Percentiles rank a stretch among this genome's conserved stretches.
phyloP scores from a whole-genome alignment of 1,140 invertebrate genomes.

The Leptinotarsa texana region DNA sequence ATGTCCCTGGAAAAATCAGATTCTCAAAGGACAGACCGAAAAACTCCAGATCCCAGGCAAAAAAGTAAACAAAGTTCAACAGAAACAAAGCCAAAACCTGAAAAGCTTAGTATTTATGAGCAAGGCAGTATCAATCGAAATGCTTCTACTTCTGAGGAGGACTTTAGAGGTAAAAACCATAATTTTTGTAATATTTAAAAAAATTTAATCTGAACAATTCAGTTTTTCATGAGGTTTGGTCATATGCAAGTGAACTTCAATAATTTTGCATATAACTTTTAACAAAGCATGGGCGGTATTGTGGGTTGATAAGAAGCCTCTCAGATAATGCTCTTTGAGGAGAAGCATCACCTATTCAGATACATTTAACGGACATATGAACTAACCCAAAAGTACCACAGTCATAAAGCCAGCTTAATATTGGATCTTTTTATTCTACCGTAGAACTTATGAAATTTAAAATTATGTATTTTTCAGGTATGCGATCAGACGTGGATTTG shows the following conservation, averaged over 20 bases:
- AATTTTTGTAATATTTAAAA: neutral
- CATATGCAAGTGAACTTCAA: too few species aligned
- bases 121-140: conserved; percentile 50
- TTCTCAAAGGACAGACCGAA: conserved; percentile 20
- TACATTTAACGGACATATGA: too few species aligned
- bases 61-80: conserved; percentile 33
- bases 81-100: conserved; percentile 31
- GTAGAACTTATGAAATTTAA: too few species aligned
- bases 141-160: conserved; percentile 45
- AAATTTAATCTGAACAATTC: neutral
- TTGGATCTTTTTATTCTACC: too few species aligned
- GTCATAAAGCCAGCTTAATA: too few species aligned
- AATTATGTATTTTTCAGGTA: conserved; percentile 8
- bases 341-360: too few species aligned
- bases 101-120: conserved; percentile 52
- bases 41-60: conserved; percentile 29
- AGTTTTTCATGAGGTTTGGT: too few species aligned
- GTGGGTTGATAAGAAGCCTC: too few species aligned
- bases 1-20: conserved; percentile 8
- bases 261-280: too few species aligned
- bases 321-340: too few species aligned
- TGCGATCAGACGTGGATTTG: conserved; percentile 71
- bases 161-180: conserved; percentile 33
- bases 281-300: too few species aligned
- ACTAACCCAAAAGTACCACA: too few species aligned